Conservation (phyloP, 2,888 invertebrate species). For the Helobdella robusta region DNA sequence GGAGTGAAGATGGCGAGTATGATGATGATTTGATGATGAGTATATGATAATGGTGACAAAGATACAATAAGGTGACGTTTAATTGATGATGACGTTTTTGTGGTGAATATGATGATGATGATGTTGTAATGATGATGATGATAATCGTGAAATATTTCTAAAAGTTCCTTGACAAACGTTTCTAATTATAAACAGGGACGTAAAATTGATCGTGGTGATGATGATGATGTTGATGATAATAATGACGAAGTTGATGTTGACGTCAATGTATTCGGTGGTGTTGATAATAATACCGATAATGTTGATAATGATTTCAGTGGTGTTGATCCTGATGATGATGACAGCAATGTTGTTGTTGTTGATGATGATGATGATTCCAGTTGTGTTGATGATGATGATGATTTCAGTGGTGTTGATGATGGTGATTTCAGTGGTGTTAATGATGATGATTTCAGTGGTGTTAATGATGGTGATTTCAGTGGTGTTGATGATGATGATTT, state of each 20-base stretch:
- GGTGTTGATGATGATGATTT: constrained; percentile 1
- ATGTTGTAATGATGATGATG: no score
- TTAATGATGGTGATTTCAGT: background rate
- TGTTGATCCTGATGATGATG: constrained; percentile 16
- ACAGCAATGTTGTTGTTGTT: background rate
- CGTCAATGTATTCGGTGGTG: background rate
- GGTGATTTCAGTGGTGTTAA: background rate
- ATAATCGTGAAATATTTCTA: no score
- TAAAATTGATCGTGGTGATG: no score
- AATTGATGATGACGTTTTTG: no score
- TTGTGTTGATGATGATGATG: constrained; percentile 2
- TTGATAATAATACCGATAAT: background rate
- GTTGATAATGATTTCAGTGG: background rate
- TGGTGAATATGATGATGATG: no score
- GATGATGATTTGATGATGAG: no score
- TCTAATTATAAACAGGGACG: no score
- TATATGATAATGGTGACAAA: no score
- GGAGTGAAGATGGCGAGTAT: background rate
- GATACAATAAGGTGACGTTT: no score
- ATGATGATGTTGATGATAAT: background rate
- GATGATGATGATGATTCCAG: constrained; percentile 17
- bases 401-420: constrained; percentile 5
- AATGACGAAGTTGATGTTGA: background rate
- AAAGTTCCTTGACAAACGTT: no score
- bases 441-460: background rate